Evolutionary conservation across 2,888 invertebrate genomes (phyloP).

Genomic region (Amphipoea lucens): DNA sequence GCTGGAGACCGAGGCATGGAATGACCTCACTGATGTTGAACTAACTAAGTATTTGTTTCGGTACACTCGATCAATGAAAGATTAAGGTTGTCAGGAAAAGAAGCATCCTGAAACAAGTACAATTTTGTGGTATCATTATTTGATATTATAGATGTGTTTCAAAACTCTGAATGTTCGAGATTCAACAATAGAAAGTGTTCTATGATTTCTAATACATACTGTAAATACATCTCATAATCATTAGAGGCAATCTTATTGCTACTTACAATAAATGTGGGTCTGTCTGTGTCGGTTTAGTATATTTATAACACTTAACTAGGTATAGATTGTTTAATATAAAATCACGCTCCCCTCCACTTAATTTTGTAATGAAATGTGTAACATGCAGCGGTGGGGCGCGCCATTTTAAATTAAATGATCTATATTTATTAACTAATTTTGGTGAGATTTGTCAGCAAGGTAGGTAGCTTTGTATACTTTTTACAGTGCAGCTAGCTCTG

Average conservation of each 20-base stretch:
- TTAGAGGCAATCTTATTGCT: neutral
- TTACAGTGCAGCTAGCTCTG: neutral
- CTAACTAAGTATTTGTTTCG: slow-evolving; percentile 80
- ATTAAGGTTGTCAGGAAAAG: slow-evolving; percentile 34
- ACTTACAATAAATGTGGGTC: slow-evolving; percentile 8
- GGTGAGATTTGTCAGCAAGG: slow-evolving; percentile 5
- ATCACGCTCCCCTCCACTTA: neutral
- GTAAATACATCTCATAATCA: slow-evolving; percentile 1
- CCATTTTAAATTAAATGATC: slow-evolving; percentile 7
- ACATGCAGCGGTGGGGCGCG: neutral
- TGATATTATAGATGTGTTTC: slow-evolving; percentile 18
- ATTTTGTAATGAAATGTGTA: neutral
- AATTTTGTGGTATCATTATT: slow-evolving; percentile 31
- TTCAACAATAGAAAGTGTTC: neutral
- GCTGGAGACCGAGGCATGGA: slow-evolving; percentile 79
- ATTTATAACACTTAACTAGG: neutral
- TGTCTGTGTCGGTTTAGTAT: slow-evolving; percentile 7
- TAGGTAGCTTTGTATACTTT: neutral
- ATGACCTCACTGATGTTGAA: slow-evolving; percentile 78
- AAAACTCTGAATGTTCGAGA: slow-evolving; percentile 3
- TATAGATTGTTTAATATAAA: neutral
- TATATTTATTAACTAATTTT: neutral
- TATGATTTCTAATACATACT: slow-evolving; percentile 4
- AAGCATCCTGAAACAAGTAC: slow-evolving; percentile 45
- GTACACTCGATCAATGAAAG: slow-evolving; percentile 57